A percentile compares a stretch with the other conserved stretches of the same genome.
Evolutionary conservation across 2,113 vertebrate genomes (phyloP).

Genomic region (Apteryx owenii): DNA sequence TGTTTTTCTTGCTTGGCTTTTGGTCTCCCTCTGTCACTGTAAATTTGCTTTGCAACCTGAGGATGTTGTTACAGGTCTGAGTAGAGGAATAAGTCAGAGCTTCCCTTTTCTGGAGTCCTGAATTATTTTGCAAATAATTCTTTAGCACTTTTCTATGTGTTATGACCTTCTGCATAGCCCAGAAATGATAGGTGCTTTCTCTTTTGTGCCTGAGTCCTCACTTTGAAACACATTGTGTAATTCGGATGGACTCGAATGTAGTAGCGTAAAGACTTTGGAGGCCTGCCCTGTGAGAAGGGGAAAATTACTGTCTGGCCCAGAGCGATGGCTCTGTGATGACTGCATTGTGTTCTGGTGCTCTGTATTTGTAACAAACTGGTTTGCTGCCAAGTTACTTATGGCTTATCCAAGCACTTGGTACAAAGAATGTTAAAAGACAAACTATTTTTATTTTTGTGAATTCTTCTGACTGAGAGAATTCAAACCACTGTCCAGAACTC

Average conservation of each 20-base stretch:
- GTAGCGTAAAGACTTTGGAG: constrained; percentile 34
- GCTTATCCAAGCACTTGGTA: constrained; percentile 37
- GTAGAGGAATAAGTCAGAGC: not conserved
- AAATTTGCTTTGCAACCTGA: not conserved
- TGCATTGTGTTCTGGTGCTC: constrained; percentile 31
- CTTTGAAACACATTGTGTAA: not conserved
- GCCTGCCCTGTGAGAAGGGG: not conserved
- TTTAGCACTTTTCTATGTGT: not conserved
- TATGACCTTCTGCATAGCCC: not conserved
- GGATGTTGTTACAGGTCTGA: not conserved
- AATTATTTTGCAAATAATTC: not conserved
- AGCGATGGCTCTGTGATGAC: constrained; percentile 45
- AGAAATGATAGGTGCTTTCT: not conserved
- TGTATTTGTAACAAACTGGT: constrained; percentile 54
- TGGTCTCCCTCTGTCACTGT: not conserved
- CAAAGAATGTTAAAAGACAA: constrained; percentile 49
- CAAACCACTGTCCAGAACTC: not conserved
- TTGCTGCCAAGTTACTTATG: constrained; percentile 45
- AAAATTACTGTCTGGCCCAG: constrained; percentile 53
- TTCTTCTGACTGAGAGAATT: constrained; percentile 34
- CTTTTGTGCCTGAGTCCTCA: not conserved
- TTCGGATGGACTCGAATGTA: not conserved
- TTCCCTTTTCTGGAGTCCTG: not conserved
- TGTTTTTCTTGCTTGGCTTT: constrained; percentile 1
- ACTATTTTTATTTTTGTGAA: constrained; percentile 41